These are phyloP conservation scores for Subanguina moxae DNA, from an alignment of 1,140 invertebrate genomes.

Conservation along the genomic window DNA sequence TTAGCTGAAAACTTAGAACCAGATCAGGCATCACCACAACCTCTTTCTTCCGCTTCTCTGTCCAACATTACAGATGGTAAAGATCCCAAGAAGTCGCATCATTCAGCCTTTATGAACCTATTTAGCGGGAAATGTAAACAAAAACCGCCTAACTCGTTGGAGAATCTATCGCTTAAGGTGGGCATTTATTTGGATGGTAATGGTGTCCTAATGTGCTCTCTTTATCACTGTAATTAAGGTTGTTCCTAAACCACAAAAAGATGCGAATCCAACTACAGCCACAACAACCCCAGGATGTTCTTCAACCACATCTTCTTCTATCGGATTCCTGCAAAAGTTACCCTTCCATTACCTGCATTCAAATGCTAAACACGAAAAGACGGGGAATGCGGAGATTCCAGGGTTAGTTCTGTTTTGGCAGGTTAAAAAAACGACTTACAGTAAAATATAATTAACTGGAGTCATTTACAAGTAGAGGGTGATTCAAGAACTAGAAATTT, in stretches of 20 bases:
- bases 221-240: neutral
- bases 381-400: neutral
- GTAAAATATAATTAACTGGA: neutral
- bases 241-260: neutral
- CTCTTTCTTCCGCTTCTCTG: neutral
- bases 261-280: neutral
- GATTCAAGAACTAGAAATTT: too few relatives aligned
- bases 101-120: neutral
- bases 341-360: conserved; percentile 3
- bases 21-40: neutral
- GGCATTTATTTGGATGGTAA: neutral
- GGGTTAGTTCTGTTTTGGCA: too few relatives aligned
- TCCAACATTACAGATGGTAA: neutral
- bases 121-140: neutral
- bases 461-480: too few relatives aligned
- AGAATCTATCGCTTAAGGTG: neutral
- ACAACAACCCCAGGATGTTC: neutral
- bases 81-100: neutral
- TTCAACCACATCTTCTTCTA: neutral
- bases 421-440: neutral
- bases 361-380: neutral
- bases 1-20: too few relatives aligned
- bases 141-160: neutral
- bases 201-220: neutral
- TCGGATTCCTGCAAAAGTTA: neutral